Percentiles rank a stretch among this genome's conserved stretches.
Evolutionary conservation across 2,888 invertebrate genomes (phyloP).

Genomic region (Acanthococcus lagerstroemiae): DNA sequence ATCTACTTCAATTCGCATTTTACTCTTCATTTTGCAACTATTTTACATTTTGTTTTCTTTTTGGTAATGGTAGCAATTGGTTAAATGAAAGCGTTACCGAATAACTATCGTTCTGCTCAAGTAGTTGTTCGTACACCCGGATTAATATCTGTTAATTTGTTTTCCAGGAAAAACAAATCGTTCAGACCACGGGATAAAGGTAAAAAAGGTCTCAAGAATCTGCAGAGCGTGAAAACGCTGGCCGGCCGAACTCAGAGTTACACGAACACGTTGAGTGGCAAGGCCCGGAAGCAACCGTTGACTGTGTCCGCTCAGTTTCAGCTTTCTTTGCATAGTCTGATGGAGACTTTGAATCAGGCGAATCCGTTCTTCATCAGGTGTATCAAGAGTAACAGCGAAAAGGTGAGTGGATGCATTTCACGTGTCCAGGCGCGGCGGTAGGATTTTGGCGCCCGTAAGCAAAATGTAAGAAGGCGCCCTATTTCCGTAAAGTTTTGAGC

Average conservation of each 20-base stretch:
- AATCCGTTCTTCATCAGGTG: constrained; percentile 81
- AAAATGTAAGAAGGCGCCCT: too few species aligned
- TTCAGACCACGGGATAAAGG: constrained; percentile 77
- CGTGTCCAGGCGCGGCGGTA: too few species aligned
- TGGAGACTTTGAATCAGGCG: constrained; percentile 86
- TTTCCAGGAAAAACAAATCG: constrained; percentile 77
- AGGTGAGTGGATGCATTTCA: constrained; percentile 50
- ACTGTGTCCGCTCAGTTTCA: constrained; percentile 94
- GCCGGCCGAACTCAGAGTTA: constrained; percentile 59
- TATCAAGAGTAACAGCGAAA: constrained; percentile 90
- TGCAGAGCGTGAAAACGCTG: constrained; percentile 83
- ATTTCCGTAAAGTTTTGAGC: too few species aligned
- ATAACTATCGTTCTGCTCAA: too few species aligned
- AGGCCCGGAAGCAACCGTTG: constrained; percentile 73
- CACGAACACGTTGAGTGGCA: constrained; percentile 41
- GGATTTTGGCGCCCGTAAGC: too few species aligned
- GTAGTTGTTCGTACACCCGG: too few species aligned
- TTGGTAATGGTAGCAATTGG: too few species aligned
- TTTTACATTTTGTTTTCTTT: too few species aligned
- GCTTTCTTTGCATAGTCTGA: constrained; percentile 78
- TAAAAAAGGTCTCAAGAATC: constrained; percentile 78
- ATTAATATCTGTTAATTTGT: too few species aligned
- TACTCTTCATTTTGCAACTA: too few species aligned
- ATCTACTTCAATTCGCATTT: too few species aligned
- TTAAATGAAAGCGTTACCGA: too few species aligned